phyloP scores from a whole-genome alignment of 2,888 invertebrate species.

The Dolichomitus sp. region DNA sequence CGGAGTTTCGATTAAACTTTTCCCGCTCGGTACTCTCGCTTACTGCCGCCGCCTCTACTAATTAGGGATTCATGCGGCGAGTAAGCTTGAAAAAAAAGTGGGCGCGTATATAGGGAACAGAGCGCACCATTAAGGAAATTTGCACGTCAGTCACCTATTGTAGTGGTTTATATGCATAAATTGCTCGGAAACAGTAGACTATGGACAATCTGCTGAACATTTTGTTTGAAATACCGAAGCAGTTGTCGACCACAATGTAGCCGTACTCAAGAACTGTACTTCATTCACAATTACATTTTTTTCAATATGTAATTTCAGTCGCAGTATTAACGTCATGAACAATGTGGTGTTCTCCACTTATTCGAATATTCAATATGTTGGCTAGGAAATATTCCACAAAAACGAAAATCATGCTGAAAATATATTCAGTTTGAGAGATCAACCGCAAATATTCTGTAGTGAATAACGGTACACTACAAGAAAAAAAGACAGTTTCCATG shows the following conservation, averaged over 20 bases:
- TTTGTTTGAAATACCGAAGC: neutral
- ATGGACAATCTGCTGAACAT: neutral
- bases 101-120: neutral
- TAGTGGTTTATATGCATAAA: conserved; percentile 40
- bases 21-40: conserved; percentile 22
- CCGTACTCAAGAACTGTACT: neutral
- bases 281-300: neutral
- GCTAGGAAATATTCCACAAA: no score
- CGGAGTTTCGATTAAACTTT: conserved; percentile 63
- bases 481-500: neutral
- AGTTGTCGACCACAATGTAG: neutral
- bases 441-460: neutral
- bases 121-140: conserved; percentile 35
- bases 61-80: conserved; percentile 63
- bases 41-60: conserved; percentile 25
- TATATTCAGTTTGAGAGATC: neutral
- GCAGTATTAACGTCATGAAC: neutral
- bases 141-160: conserved; percentile 27
- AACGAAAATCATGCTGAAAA: no score
- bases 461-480: neutral
- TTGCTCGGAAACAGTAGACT: conserved; percentile 23
- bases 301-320: neutral
- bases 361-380: no score
- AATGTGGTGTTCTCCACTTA: neutral
- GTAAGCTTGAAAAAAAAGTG: conserved; percentile 19